A percentile compares a stretch with the other conserved stretches of the same genome.
Conservation (phyloP, 2,797 vertebrate genomes). For the Alcedo atthis region DNA sequence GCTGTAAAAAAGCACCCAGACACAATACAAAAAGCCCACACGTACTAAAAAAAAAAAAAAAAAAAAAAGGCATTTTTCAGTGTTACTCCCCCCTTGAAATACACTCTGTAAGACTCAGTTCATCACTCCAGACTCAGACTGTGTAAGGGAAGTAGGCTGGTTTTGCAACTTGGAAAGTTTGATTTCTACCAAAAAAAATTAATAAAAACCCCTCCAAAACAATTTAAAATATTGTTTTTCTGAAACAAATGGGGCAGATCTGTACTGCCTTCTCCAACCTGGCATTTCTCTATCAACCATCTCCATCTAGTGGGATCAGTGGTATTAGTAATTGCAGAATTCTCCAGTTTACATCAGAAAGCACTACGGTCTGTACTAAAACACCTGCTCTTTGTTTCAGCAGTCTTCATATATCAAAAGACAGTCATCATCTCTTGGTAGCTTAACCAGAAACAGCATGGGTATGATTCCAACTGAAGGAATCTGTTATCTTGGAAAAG, state of each 20-base stretch:
- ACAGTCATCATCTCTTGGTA: background rate
- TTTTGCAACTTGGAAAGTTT: background rate
- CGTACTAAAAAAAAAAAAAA: background rate
- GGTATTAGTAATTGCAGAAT: background rate
- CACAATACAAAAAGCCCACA: background rate
- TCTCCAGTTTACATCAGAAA: background rate
- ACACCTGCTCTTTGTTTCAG: background rate
- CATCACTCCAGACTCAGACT: background rate
- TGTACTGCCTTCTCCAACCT: background rate
- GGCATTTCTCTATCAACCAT: slow-evolving; percentile 51
- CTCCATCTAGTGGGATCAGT: slow-evolving; percentile 63
- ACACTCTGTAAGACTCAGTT: background rate
- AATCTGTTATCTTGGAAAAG: background rate
- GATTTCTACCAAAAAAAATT: background rate
- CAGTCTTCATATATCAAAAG: background rate
- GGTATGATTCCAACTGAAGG: background rate
- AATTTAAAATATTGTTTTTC: background rate
- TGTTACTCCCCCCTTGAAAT: background rate
- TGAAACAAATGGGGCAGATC: background rate
- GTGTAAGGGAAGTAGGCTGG: background rate
- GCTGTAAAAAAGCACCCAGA: background rate
- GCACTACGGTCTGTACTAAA: background rate
- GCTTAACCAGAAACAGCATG: background rate
- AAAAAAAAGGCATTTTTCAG: background rate
- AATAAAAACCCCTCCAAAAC: background rate